A percentile compares a stretch with the other conserved stretches of the same genome.
Evolutionary conservation across 1,140 invertebrate species (phyloP).

Genomic region (Brachionus rubens): DNA sequence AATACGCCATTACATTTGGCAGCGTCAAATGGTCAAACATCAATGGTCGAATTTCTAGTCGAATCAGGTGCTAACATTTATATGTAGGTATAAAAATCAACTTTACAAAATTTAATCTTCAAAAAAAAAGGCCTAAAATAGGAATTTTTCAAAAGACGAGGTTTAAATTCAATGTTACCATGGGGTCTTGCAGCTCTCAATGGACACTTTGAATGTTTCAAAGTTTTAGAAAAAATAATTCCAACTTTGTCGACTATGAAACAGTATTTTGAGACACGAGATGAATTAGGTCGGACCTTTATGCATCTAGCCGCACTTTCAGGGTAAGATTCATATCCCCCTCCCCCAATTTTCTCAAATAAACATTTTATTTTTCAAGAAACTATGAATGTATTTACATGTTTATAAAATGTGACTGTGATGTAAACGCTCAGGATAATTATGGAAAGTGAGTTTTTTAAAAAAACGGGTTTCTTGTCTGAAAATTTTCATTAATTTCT

Average conservation of each 20-base stretch:
- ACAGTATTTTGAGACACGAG: conserved; percentile 57
- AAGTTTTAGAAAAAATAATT: conserved; percentile 47
- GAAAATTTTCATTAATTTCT: no score
- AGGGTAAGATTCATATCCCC: conserved; percentile 56
- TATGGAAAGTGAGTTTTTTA: conserved; percentile 44
- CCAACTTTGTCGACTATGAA: conserved; percentile 27
- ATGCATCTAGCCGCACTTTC: conserved; percentile 65
- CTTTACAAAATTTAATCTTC: not conserved
- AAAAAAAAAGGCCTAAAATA: not conserved
- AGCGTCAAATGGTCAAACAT: conserved; percentile 24
- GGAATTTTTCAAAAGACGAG: conserved; percentile 58
- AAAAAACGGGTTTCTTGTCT: no score
- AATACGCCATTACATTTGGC: conserved; percentile 43
- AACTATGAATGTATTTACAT: conserved; percentile 64
- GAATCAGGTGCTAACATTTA: conserved; percentile 45
- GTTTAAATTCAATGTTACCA: conserved; percentile 63
- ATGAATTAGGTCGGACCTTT: conserved; percentile 64
- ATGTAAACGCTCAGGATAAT: conserved; percentile 30
- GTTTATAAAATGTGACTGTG: conserved; percentile 20
- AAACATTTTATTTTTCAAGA: conserved; percentile 54
- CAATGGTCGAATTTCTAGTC: conserved; percentile 34
- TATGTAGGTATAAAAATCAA: conserved; percentile 44
- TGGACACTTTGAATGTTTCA: conserved; percentile 64
- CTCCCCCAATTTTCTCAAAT: not conserved
- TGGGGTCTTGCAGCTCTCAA: conserved; percentile 68